Base-by-base conservation (phyloP, 2,888 invertebrate species). In the Drosophila austrosaltans region DNA sequence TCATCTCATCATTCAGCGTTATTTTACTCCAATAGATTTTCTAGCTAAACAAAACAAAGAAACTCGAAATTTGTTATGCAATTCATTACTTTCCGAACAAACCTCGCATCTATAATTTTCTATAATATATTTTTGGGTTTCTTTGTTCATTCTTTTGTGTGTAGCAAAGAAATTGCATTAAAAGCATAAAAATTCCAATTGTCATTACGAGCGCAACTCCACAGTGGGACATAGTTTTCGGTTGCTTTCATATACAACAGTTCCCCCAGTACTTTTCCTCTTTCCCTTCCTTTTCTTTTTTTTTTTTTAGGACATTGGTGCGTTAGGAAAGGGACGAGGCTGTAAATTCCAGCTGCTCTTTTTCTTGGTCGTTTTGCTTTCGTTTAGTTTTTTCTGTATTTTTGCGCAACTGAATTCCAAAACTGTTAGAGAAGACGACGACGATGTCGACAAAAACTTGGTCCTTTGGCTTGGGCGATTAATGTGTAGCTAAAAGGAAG, bases 391-490 rank as follows among this genome's bases (percentile, higher is more conserved):
- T 40, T 56, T 54, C 16, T 63, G 40, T 65, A 65, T 66, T 66
- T 76, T 76, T 68, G 22, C 36, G 60, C 72, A 57, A 69, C 69
- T 25, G 54, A 70, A 65, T 66, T 58, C 71, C 66, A 67, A 63
- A 63, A 54, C 56, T 12, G 48, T 25, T 48, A 25, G 12, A 48
- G 25, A 48, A 8, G 8, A 42, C 42, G 42, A 42, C 48, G 48
- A 22, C 20, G 44, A 48, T 48, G 44, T 48, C 44, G n/a, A 68
- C 16, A 36, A 83, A 87, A 86, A 86, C 72, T 89, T 86, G 76
- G 87, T 89, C 89, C 89, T 89, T 80, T 76, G 69, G 76, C 76
- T 77, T 74, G 79, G 82, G 79, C 82, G 87, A 87, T 84, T 84
- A 87, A 84, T 84, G 78, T 78, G 88, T 28, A 40, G 58, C 54